Base-by-base conservation (phyloP, 2,888 invertebrate species). In the Cataglyphis albicans region DNA sequence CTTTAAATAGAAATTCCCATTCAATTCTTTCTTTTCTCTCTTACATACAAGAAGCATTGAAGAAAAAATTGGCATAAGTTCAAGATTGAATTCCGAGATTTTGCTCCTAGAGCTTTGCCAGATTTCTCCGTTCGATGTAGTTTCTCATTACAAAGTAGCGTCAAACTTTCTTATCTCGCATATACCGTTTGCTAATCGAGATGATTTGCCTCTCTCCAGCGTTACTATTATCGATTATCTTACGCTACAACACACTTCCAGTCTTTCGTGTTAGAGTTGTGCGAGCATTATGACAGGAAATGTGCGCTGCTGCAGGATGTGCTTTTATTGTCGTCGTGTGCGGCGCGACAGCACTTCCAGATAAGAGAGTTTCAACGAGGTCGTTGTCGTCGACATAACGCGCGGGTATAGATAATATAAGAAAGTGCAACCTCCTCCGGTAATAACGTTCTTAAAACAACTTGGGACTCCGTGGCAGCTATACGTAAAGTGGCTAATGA, bases 331-430 rank as follows among this genome's bases (percentile, higher is more conserved):
- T 68, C 61, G 63, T 65, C 59, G 73, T 72, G 80, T 76, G 41
- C 82, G 68, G 74, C 61, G 81, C 86, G 83, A 78, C 61, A 67
- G 78, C 74, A 75, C 81, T 88, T 83, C 74, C 86, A 86, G 86
- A 88, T 88, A 88, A 88, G 70, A 78, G 82, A 84, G 74, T 75
- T 88, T 81, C 81, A 80, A 82, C 57, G 81, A 78, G 83, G 78
- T 86, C 86, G 80, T 87, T 82, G 78, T 76, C 87, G 82, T 68
- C 74, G 75, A 73, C 70, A 75, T 86, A 86, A 78, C 86, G 86
- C 82, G 64, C 32, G n/a, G 41, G 18, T 63, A 73, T 55, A 38
- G 52, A 61, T 65, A 64, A 65, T 70, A 82, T 87, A 84, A 80
- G 84, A 84, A 86, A 85, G 63, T 80, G 44, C 61, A 32, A 7